Evolutionary conservation across 1,140 invertebrate species (phyloP), one percentile per base, ranked within the genome.

Genomic region (Phocides pigmalion): DNA sequence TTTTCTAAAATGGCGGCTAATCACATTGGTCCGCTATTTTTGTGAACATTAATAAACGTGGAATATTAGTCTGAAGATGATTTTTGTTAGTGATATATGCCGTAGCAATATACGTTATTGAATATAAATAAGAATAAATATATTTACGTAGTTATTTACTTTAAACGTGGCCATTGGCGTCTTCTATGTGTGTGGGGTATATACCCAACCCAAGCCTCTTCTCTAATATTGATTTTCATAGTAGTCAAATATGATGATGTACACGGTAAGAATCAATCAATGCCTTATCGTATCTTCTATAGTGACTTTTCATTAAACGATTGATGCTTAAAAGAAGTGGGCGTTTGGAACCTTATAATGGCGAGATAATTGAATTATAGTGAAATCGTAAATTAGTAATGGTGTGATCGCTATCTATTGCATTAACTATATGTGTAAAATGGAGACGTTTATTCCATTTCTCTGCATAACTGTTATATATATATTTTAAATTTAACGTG

Each of bases 161-260:
- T 39, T 49, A 15, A 12, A 20, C 12, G 20, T 22, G n/a, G 22
- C 12, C 12, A 25, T 1, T 49, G 5, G 28, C 28, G 28, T 32
- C 22, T 76, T 64, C 50, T 54, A 44, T 8, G 32, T 39, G 53
- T 14, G 37, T 41, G 12, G 37, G 37, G 37, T 41, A n/a, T 16
- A 41, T 25, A 68, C 66, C 66, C 66, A 37, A 68, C 66, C 66
- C 66, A 68, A 68, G 66, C 66, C 66, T 61, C 61, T 51, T 14
- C 12, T 32, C 6, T 9, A 42, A 56, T 77, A 82, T 83, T 76
- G 80, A 82, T 83, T 81, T 79, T 62, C 44, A 28, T 16, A 51
- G 47, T 50, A 17, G 63, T 63, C 65, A 68, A 83, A 77, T 66
- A 85, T 87, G 84, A 84, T 88, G 83, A 88, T 88, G 85, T 88